A percentile compares a stretch with the other conserved stretches of the same genome.
phyloP scores from a whole-genome alignment of 2,113 vertebrate species.

The Poeciliopsis prolifica region DNA sequence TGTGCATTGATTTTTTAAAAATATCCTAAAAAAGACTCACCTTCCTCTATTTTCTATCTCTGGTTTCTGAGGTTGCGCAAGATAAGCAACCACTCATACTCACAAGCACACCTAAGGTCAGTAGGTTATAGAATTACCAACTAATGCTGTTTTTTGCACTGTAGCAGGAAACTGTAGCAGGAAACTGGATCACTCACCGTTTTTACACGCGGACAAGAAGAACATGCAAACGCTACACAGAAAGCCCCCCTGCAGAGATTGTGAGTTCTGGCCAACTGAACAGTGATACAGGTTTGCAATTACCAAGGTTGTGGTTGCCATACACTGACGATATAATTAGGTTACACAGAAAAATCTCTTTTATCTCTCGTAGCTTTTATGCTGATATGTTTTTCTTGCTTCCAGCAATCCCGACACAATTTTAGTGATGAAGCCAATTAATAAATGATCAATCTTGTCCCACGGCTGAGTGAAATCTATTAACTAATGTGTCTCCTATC shows the following conservation, averaged over 20 bases:
- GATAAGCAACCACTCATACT: not conserved
- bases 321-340: not conserved
- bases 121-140: not conserved
- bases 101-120: not conserved
- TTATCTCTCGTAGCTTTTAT: not conserved
- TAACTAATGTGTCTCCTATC: slow-evolving; percentile 12
- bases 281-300: too few relatives aligned
- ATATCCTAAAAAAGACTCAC: too few relatives aligned
- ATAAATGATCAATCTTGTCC: slow-evolving; percentile 39
- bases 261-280: too few relatives aligned
- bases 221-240: too few relatives aligned
- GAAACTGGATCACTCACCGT: too few relatives aligned
- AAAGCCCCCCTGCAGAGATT: too few relatives aligned
- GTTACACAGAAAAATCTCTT: not conserved
- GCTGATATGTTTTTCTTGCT: not conserved
- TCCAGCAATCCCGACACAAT: slow-evolving; percentile 5
- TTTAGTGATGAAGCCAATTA: slow-evolving; percentile 17
- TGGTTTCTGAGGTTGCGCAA: not conserved
- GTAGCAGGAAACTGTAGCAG: too few relatives aligned
- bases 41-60: not conserved
- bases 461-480: slow-evolving; percentile 14
- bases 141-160: too few relatives aligned
- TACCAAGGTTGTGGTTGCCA: not conserved
- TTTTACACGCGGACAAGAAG: too few relatives aligned
- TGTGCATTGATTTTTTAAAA: too few relatives aligned